phyloP scores from a whole-genome alignment of 2,797 vertebrate species.

The Remorina albescens region DNA sequence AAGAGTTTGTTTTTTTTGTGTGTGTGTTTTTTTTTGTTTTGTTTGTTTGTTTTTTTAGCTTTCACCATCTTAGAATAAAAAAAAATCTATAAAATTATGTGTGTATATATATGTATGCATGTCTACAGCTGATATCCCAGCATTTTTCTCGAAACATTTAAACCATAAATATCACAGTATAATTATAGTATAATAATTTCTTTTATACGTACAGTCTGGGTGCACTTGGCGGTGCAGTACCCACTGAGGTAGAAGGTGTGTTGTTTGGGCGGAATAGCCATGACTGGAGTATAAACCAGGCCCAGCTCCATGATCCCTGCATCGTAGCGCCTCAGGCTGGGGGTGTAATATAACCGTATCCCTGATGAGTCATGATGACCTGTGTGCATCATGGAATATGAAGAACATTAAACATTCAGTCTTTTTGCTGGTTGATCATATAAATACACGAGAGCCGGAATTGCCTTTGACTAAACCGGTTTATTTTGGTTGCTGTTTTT shows the following conservation, averaged over 20 bases:
- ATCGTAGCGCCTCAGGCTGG: conserved; percentile 84
- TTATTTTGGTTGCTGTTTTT: conserved; percentile 1
- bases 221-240: conserved; percentile 95
- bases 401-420: neutral
- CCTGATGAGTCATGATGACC: conserved; percentile 91
- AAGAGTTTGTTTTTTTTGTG: neutral
- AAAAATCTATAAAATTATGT: too few species aligned
- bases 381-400: conserved; percentile 56
- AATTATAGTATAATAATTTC: neutral
- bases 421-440: neutral
- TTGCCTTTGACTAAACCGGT: conserved; percentile 11
- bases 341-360: conserved; percentile 91
- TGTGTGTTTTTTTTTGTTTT: too few species aligned
- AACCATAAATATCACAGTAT: neutral
- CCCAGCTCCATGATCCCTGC: conserved; percentile 98
- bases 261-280: conserved; percentile 93
- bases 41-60: neutral
- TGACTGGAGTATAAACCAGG: conserved; percentile 93
- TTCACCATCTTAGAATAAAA: too few species aligned
- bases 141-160: neutral
- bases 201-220: conserved; percentile 84
- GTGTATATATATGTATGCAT: too few species aligned
- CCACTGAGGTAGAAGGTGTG: conserved; percentile 86
- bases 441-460: neutral
- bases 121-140: too few species aligned